Evolutionary conservation across 2,113 vertebrate species (phyloP), one percentile per base, ranked within the genome.

Genomic region (Gallinago undulata): DNA sequence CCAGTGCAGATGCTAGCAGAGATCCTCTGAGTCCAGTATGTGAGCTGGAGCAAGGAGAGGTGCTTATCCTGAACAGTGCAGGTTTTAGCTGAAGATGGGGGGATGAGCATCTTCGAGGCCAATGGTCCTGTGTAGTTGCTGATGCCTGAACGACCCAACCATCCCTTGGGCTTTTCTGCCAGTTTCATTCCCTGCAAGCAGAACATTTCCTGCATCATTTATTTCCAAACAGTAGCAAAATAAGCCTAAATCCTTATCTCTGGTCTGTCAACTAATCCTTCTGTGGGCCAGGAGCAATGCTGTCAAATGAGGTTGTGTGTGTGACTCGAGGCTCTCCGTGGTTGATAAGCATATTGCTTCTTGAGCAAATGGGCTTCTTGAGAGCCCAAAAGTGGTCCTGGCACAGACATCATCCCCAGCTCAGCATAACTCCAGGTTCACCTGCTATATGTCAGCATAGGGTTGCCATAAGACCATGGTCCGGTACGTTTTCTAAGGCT

Each of bases 201-300:
- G 89, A 88, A 96, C 41, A 31, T 95, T 93, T 90, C 87, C 87
- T 79, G 73, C 48, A 21, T 76, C 87, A 87, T 92, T 96, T 96
- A 45, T 95, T 95, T 97, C 89, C 66, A 48, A 95, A 94, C 21
- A 79, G 85, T 33, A 79, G 80, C 10, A 45, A 78, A 87, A 84
- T 56, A 84, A 79, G 81, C 84, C 69, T 84, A 89, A 96, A 84
- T 93, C 74, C 79, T 92, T 95, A 64, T 93, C 76, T 69, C 73
- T 9, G 18, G 35, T 82, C 84, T 88, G 66, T 84, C 55, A 66
- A 53, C 57, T 95, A 92, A 92, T 94, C 67, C 60, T 82, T 91
- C 60, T 2, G 3, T 1, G 13, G 74, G 43, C 69, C 62, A 64
- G 91, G 51, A 87, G 68, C 9, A 4, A 35, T 1, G 8, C 80